Evolutionary conservation across 2,888 invertebrate genomes (phyloP).

Genomic region (Cinara cedri): DNA sequence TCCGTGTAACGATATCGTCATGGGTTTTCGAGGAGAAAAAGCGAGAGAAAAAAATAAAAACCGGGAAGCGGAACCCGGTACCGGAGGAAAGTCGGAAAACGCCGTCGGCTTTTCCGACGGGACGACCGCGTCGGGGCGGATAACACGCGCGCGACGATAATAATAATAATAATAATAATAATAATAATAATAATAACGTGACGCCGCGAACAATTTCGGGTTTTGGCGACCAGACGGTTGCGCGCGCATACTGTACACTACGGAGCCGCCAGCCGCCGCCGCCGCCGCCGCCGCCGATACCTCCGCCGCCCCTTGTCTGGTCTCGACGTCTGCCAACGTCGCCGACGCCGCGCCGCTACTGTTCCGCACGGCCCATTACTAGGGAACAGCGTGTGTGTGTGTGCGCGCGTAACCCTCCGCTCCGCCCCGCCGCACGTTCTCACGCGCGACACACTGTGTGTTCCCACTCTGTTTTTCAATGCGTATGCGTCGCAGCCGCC

Average conservation of each 20-base stretch:
- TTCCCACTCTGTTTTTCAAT: slow-evolving; percentile 45
- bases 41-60: no score
- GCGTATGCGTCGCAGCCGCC: slow-evolving; percentile 52
- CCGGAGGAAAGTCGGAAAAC: no score
- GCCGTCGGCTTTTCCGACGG: no score
- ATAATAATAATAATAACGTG: slow-evolving; percentile 21
- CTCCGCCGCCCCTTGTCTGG: slow-evolving; percentile 45
- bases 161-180: slow-evolving; percentile 1
- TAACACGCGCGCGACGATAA: no score
- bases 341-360: slow-evolving; percentile 37
- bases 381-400: not conserved
- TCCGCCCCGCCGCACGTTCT: not conserved
- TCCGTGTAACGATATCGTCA: no score
- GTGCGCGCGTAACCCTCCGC: not conserved
- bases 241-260: slow-evolving; percentile 31
- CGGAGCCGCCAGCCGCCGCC: not conserved
- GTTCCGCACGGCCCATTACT: slow-evolving; percentile 5
- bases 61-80: no score
- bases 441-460: not conserved
- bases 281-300: slow-evolving; percentile 16
- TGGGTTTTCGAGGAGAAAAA: no score
- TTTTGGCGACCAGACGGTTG: slow-evolving; percentile 50
- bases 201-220: slow-evolving; percentile 25
- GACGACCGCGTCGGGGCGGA: no score
- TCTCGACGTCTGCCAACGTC: slow-evolving; percentile 55